Base-by-base conservation (phyloP, 2,797 vertebrate genomes). In the Ispidina picta region DNA sequence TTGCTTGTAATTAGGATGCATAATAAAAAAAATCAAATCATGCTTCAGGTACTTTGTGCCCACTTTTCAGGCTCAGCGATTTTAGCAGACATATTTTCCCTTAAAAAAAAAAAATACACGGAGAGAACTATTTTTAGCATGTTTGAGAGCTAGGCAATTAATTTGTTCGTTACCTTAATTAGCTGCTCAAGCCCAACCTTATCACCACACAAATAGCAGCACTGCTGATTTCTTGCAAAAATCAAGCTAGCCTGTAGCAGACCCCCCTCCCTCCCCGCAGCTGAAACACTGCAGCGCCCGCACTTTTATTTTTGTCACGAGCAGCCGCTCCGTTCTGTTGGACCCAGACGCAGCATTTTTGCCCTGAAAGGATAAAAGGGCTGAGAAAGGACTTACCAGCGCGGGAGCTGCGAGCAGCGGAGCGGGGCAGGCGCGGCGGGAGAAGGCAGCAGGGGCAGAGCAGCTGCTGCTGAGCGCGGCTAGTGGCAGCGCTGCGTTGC, bases 301-400 rank as follows among this genome's bases (percentile, higher is more conserved):
- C 1, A 12, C 3, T 5, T 2, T 8, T 12, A 15, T 6, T 52
- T 26, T 18, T 18, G 29, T 19, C 29, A 63, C 41, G 29, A 20
- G 44, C 49, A 69, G 8, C 2, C 33, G 1, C 8, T 29, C 8
- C 8, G 3, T 5, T 7, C 52, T 2, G 2, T 8, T 4, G 3
- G 11, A 7, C 6, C 11, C 0, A 3, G 5, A 14, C 1, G 5
- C 15, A 2, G 35, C 29, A 4, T 1, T 1, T 8, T 2, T 1
- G 6, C 22, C 16, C 17, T 17, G 2, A 6, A 43, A 17, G 3
- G 26, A 1, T 3, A 20, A 9, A 2, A 12, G 25, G 8, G 28
- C 13, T 18, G 23, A 1, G 5, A 16, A 12, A 10, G 15, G 25
- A 60, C 58, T 60, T 60, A 60, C 58, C 58, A 12, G 35, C 56